Evolutionary conservation across 2,888 invertebrate species (phyloP).

Genomic region (Agriopis marginaria): DNA sequence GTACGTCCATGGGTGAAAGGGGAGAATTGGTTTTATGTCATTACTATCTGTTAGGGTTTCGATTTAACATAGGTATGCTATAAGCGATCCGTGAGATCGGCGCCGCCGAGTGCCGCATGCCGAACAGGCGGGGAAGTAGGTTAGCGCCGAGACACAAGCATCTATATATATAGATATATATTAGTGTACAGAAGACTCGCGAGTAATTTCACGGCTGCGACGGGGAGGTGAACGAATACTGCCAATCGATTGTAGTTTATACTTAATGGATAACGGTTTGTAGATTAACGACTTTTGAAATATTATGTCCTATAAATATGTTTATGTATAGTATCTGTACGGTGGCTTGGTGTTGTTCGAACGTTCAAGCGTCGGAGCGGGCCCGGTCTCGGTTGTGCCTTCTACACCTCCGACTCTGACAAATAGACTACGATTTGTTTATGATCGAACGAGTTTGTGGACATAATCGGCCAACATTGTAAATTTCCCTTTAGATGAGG

Average conservation of each 20-base stretch:
- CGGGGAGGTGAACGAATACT: constrained; percentile 77
- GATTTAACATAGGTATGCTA: constrained; percentile 46
- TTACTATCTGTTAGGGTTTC: constrained; percentile 40
- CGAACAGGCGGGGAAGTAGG: constrained; percentile 11
- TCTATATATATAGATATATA: constrained; percentile 4
- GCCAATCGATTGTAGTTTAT: constrained; percentile 85
- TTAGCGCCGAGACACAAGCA: constrained; percentile 26
- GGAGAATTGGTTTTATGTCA: constrained; percentile 43
- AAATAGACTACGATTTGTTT: constrained; percentile 43
- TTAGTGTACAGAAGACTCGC: constrained; percentile 29
- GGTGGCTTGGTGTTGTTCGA: constrained; percentile 62
- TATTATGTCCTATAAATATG: constrained; percentile 80
- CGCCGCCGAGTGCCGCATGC: not conserved
- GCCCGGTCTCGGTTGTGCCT: constrained; percentile 53
- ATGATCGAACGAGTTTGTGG: constrained; percentile 46
- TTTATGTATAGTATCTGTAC: constrained; percentile 78
- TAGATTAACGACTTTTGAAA: constrained; percentile 79
- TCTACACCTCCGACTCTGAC: constrained; percentile 41
- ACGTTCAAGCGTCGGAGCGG: constrained; percentile 41
- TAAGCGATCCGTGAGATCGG: constrained; percentile 33
- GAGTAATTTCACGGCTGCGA: constrained; percentile 70
- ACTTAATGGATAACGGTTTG: constrained; percentile 79
- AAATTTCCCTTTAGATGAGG: constrained; percentile 75
- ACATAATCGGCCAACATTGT: constrained; percentile 62
- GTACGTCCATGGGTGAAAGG: constrained; percentile 44